Evolutionary conservation across 2,797 vertebrate species (phyloP).

Genomic region (Cuculus canorus): DNA sequence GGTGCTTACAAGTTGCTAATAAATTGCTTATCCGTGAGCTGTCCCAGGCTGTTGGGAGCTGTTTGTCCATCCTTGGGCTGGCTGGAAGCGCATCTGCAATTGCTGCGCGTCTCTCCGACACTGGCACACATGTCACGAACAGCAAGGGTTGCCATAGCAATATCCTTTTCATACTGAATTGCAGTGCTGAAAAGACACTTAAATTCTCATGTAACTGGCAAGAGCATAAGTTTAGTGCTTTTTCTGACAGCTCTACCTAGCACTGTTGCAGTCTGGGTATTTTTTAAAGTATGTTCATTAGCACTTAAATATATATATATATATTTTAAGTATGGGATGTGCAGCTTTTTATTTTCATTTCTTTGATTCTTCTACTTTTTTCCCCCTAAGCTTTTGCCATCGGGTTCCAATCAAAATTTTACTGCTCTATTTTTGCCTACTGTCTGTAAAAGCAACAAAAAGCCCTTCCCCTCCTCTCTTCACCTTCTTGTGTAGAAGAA

Average conservation of each 20-base stretch:
- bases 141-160: slow-evolving; percentile 65
- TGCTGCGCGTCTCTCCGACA: slow-evolving; percentile 1
- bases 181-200: slow-evolving; percentile 58
- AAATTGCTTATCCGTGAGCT: background rate
- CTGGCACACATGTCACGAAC: slow-evolving; percentile 58
- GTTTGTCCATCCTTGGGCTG: background rate
- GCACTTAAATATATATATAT: slow-evolving; percentile 33
- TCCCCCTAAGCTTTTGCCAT: slow-evolving; percentile 38
- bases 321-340: slow-evolving; percentile 10
- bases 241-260: slow-evolving; percentile 66
- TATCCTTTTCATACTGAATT: background rate
- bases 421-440: slow-evolving; percentile 60
- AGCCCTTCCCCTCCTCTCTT: background rate
- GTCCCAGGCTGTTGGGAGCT: background rate
- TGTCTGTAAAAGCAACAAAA: slow-evolving; percentile 57
- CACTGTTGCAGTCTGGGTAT: slow-evolving; percentile 56
- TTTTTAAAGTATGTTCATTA: slow-evolving; percentile 68
- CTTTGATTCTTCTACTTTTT: slow-evolving; percentile 59
- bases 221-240: slow-evolving; percentile 65
- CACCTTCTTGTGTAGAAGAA: background rate
- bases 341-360: slow-evolving; percentile 44
- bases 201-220: slow-evolving; percentile 53
- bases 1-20: background rate
- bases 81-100: background rate
- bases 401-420: slow-evolving; percentile 59